Conservation (phyloP, 2,888 invertebrate species). For the Cephus pulcher region DNA sequence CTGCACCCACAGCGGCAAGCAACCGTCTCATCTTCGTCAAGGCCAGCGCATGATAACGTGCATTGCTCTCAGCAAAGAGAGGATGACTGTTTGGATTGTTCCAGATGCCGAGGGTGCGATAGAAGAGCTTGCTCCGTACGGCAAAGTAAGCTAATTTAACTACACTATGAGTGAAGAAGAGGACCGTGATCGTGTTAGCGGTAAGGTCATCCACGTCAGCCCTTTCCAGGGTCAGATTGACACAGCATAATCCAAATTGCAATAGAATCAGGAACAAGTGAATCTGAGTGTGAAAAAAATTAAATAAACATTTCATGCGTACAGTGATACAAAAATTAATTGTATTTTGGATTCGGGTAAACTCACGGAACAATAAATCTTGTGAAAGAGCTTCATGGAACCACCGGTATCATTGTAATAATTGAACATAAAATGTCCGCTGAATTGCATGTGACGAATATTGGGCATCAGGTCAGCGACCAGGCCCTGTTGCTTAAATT, state of each 20-base stretch:
- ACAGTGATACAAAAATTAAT: background rate
- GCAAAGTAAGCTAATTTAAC: conserved; percentile 83
- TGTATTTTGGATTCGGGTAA: background rate
- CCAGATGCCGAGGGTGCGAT: conserved; percentile 85
- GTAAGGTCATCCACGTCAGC: conserved; percentile 79
- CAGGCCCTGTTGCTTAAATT: conserved; percentile 74
- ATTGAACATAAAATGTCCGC: conserved; percentile 84
- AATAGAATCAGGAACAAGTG: conserved; percentile 74
- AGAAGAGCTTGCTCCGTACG: conserved; percentile 78
- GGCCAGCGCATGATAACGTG: conserved; percentile 80
- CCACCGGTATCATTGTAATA: conserved; percentile 70
- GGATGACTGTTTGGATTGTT: conserved; percentile 88
- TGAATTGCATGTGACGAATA: conserved; percentile 80
- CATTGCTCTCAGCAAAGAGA: conserved; percentile 85
- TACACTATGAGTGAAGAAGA: conserved; percentile 83
- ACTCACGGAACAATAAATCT: conserved; percentile 62
- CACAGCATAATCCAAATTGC: conserved; percentile 74
- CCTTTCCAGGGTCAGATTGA: conserved; percentile 78
- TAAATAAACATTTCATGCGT: background rate
- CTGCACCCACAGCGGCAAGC: conserved; percentile 74
- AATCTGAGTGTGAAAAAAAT: conserved; percentile 44
- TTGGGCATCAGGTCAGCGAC: conserved; percentile 89
- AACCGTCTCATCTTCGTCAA: conserved; percentile 81
- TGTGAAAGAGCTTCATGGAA: conserved; percentile 61
- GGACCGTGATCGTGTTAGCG: conserved; percentile 84